A percentile compares a stretch with the other conserved stretches of the same genome.
phyloP scores from a whole-genome alignment of 2,797 vertebrate genomes.

The Fundulus diaphanus region DNA sequence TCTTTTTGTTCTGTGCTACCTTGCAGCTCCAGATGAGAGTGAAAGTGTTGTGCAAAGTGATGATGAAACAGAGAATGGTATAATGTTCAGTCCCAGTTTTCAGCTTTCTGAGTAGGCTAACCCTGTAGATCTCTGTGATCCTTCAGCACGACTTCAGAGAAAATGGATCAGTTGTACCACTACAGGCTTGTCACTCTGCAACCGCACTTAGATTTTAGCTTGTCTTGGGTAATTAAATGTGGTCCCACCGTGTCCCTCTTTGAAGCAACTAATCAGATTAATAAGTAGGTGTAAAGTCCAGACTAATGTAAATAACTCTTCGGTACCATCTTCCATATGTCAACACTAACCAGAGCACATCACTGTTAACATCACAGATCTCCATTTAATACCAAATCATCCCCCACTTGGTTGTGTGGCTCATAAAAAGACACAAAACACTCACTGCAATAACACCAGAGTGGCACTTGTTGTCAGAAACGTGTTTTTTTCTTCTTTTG shows the following conservation, averaged over 20 bases:
- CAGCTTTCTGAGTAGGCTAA: slow-evolving; percentile 45
- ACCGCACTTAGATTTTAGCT: slow-evolving; percentile 2
- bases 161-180: slow-evolving; percentile 5
- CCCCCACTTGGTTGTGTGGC: slow-evolving; percentile 12
- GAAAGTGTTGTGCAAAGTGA: slow-evolving; percentile 68
- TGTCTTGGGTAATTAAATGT: neutral
- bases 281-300: slow-evolving; percentile 17
- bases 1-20: slow-evolving; percentile 69
- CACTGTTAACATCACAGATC: slow-evolving; percentile 52
- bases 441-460: slow-evolving; percentile 52
- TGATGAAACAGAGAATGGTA: slow-evolving; percentile 72
- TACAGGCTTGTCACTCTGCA: neutral
- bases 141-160: slow-evolving; percentile 31
- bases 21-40: slow-evolving; percentile 69
- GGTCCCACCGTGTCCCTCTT: neutral
- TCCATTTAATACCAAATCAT: slow-evolving; percentile 43
- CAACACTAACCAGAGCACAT: slow-evolving; percentile 59
- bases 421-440: slow-evolving; percentile 53
- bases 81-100: slow-evolving; percentile 24
- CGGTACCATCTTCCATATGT: slow-evolving; percentile 33
- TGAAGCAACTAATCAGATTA: slow-evolving; percentile 16
- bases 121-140: slow-evolving; percentile 43
- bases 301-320: slow-evolving; percentile 49
- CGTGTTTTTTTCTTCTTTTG: slow-evolving; percentile 28
- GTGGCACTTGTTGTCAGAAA: slow-evolving; percentile 36